A percentile compares a stretch with the other conserved stretches of the same genome.
Evolutionary conservation across 1,140 invertebrate species (phyloP).

Genomic region (Cherax destructor): DNA sequence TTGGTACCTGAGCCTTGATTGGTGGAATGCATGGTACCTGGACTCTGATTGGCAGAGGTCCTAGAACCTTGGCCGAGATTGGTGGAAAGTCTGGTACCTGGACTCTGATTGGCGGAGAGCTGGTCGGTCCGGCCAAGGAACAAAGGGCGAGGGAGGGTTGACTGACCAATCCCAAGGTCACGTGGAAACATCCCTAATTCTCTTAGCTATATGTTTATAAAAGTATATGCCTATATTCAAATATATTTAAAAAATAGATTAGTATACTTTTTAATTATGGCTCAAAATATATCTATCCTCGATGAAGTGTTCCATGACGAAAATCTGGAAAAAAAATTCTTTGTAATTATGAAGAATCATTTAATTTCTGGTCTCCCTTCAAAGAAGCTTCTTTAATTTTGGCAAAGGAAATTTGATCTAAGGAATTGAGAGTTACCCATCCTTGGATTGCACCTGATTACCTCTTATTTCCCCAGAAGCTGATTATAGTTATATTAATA

Average conservation of each 20-base stretch:
- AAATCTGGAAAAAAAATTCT: too few species aligned
- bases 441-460: too few species aligned
- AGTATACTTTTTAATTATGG: not conserved
- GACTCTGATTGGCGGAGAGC: constrained; percentile 30
- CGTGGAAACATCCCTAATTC: constrained; percentile 23
- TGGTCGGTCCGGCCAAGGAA: constrained; percentile 50
- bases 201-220: not conserved
- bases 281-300: too few species aligned
- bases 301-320: too few species aligned
- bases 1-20: constrained; percentile 38
- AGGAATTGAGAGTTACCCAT: too few species aligned
- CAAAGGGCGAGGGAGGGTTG: constrained; percentile 61
- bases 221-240: constrained; percentile 6
- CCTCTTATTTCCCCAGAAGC: too few species aligned
- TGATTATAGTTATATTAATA: too few species aligned
- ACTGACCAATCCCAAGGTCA: constrained; percentile 66
- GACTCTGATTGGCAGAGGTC: constrained; percentile 44
- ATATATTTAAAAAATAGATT: not conserved
- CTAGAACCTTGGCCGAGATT: constrained; percentile 33
- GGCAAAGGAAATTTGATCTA: too few species aligned
- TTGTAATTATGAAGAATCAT: too few species aligned
- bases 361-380: too few species aligned
- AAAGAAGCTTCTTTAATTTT: too few species aligned
- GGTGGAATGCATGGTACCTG: constrained; percentile 30
- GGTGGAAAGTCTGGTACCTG: constrained; percentile 29